Percentiles rank a stretch among this genome's conserved stretches.
Conservation (phyloP, 2,113 vertebrate genomes). For the Saimiri boliviensis region DNA sequence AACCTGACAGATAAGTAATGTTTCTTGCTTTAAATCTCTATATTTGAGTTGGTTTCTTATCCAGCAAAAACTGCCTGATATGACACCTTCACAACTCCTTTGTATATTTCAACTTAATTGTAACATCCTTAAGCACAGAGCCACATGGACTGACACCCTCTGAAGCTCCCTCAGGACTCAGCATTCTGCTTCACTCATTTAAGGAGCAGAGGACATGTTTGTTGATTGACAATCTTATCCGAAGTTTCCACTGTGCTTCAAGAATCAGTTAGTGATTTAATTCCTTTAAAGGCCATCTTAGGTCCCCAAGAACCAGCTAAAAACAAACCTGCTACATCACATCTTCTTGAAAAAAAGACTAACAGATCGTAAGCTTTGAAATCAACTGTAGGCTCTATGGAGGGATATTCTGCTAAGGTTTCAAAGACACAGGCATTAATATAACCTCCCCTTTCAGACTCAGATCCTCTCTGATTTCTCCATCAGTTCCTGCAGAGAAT, state of each 20-base stretch:
- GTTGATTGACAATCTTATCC: neutral
- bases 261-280: neutral
- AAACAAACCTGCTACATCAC: neutral
- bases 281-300: neutral
- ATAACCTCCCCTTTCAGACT: neutral
- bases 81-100: neutral
- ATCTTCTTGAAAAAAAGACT: neutral
- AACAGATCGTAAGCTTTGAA: neutral
- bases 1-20: neutral
- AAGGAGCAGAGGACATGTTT: neutral
- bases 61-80: neutral
- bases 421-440: neutral
- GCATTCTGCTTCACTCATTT: neutral
- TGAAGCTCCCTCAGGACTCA: neutral
- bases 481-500: neutral
- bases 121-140: neutral
- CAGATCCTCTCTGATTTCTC: neutral
- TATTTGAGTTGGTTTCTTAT: neutral
- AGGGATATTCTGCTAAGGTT: neutral
- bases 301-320: neutral
- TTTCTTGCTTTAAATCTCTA: neutral
- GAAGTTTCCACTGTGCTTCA: constrained; percentile 6
- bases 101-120: neutral
- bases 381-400: neutral
- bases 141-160: neutral